phyloP scores from a whole-genome alignment of 1,140 invertebrate species.

The Homarus americanus region DNA sequence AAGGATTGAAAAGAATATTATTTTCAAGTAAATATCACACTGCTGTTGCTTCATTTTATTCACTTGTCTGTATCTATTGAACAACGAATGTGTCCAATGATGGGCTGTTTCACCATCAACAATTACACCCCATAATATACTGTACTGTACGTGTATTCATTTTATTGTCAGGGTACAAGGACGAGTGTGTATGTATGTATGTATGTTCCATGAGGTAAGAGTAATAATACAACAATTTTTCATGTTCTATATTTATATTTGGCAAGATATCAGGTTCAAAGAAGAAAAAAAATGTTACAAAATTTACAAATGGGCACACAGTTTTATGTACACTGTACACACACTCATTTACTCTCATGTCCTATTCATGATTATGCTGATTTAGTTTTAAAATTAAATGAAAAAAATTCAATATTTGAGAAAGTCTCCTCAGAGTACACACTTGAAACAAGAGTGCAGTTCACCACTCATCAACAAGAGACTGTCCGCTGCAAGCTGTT shows the following conservation, averaged over 20 bases:
- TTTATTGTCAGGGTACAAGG: too few species aligned
- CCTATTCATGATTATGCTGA: conserved; percentile 17
- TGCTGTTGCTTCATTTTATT: too few species aligned
- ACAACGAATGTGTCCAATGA: too few species aligned
- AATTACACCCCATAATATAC: too few species aligned
- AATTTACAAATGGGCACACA: conserved; percentile 69
- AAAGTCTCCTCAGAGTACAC: neutral
- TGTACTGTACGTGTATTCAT: too few species aligned
- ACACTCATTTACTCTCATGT: conserved; percentile 13
- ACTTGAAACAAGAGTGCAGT: neutral
- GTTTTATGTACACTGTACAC: conserved; percentile 63
- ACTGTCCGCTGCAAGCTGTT: neutral
- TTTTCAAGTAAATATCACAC: too few species aligned
- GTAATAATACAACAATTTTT: neutral
- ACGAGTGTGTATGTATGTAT: too few species aligned
- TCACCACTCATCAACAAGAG: neutral
- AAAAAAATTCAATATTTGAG: neutral
- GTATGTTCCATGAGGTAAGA: too few species aligned
- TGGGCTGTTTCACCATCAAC: too few species aligned
- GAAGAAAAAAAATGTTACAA: conserved; percentile 63
- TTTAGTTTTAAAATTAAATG: neutral
- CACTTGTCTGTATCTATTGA: too few species aligned
- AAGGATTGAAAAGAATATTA: too few species aligned
- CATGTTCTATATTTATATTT: conserved; percentile 67
- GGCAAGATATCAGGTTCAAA: conserved; percentile 66